These are phyloP conservation scores for Upupa epops DNA, from an alignment of 2,113 vertebrate genomes.

Conservation along the genomic window DNA sequence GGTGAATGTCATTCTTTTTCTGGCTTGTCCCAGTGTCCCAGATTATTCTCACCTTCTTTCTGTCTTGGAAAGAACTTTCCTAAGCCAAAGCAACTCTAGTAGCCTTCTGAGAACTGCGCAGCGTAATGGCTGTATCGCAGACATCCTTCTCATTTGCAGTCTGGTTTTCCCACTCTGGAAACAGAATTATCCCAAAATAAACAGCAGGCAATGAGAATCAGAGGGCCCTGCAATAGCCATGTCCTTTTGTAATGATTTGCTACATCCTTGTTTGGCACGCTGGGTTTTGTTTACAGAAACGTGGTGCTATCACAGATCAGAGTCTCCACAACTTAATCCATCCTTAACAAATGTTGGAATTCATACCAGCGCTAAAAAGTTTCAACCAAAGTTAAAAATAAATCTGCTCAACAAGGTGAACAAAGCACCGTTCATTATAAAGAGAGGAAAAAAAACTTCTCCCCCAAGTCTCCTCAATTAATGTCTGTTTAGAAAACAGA, in stretches of 20 bases:
- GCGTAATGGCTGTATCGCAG: background rate
- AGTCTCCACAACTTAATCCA: background rate
- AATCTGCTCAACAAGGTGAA: background rate
- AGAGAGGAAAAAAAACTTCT: accelerated
- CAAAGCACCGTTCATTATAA: background rate
- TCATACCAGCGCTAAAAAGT: background rate
- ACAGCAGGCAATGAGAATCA: constrained; percentile 40
- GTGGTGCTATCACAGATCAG: constrained; percentile 25
- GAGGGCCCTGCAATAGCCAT: constrained; percentile 24
- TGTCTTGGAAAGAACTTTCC: background rate
- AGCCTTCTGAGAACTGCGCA: background rate
- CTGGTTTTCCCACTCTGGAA: constrained; percentile 19
- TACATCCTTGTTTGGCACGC: constrained; percentile 44
- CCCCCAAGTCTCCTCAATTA: background rate
- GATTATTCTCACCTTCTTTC: background rate
- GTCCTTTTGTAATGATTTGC: constrained; percentile 32
- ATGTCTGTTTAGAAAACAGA: background rate
- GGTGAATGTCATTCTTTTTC: constrained; percentile 22
- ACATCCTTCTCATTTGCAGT: constrained; percentile 30
- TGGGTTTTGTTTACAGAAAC: constrained; percentile 49
- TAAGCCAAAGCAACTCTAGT: background rate
- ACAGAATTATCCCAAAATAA: constrained; percentile 47
- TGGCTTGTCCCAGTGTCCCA: background rate
- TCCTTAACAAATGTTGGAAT: constrained; percentile 13
- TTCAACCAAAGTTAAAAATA: constrained; percentile 18